A percentile compares a stretch with the other conserved stretches of the same genome.
Evolutionary conservation across 2,113 vertebrate species (phyloP).

Genomic region (Dissostichus mawsoni): DNA sequence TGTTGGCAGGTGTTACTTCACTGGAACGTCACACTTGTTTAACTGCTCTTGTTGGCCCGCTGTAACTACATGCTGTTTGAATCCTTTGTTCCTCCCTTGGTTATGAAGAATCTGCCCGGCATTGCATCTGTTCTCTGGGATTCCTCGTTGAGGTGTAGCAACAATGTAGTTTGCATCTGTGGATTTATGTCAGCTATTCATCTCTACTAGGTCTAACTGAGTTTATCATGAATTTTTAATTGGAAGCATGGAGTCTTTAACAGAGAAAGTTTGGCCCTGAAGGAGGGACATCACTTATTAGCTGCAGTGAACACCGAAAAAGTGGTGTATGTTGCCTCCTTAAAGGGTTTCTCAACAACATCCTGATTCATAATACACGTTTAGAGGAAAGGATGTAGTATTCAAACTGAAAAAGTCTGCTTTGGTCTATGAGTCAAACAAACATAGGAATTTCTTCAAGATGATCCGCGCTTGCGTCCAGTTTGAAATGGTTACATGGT

Average conservation of each 20-base stretch:
- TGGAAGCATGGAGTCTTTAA: background rate
- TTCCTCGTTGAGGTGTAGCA: slow-evolving; percentile 41
- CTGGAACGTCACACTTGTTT: slow-evolving; percentile 13
- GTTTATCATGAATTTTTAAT: background rate
- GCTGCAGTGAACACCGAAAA: background rate
- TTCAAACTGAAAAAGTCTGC: no score
- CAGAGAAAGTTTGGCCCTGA: background rate
- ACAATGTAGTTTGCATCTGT: background rate
- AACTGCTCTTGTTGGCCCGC: background rate
- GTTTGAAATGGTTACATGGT: no score
- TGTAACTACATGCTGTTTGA: slow-evolving; percentile 3
- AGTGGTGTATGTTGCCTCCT: background rate
- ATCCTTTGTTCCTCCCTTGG: slow-evolving; percentile 15
- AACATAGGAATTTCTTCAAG: no score
- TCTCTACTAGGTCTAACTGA: background rate
- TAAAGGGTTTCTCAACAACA: background rate
- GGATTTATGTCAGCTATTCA: background rate
- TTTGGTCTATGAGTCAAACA: no score
- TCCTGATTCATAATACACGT: background rate
- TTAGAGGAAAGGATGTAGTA: no score
- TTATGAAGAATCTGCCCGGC: slow-evolving; percentile 23
- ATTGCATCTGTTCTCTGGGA: slow-evolving; percentile 36
- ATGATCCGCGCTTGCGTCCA: no score
- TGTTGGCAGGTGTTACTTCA: slow-evolving; percentile 29
- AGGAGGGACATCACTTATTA: background rate